Evolutionary conservation across 1,140 invertebrate species (phyloP).

Genomic region (Drosophila melanogaster): DNA sequence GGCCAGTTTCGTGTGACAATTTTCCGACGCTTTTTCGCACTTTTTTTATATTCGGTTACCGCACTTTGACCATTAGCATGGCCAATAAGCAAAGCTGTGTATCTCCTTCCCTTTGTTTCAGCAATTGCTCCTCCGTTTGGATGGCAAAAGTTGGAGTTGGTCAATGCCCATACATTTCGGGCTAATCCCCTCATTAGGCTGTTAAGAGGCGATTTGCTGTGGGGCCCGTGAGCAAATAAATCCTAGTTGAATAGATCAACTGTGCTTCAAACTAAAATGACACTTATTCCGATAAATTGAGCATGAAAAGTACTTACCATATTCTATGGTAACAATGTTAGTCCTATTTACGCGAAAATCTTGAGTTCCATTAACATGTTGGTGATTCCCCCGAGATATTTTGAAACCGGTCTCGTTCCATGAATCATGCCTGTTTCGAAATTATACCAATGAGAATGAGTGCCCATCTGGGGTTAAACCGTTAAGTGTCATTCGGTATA

Average conservation of each 20-base stretch:
- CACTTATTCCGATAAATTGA: too few relatives aligned
- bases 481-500: neutral
- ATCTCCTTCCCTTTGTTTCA: constrained; percentile 15
- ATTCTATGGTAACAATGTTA: too few relatives aligned
- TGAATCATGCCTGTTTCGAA: neutral
- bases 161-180: constrained; percentile 29
- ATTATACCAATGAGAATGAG: neutral
- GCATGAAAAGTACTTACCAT: too few relatives aligned
- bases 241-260: neutral
- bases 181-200: constrained; percentile 39
- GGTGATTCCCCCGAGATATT: neutral
- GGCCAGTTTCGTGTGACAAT: constrained; percentile 38
- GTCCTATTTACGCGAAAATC: too few relatives aligned
- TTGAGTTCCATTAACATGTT: too few relatives aligned
- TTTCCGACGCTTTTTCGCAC: constrained; percentile 20
- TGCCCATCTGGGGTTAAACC: neutral
- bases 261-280: neutral
- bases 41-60: constrained; percentile 8
- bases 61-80: constrained; percentile 30
- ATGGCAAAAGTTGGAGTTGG: constrained; percentile 31
- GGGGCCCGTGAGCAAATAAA: neutral
- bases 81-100: constrained; percentile 19
- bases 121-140: constrained; percentile 37
- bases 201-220: neutral
- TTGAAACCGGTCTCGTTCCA: neutral